A percentile compares a stretch with the other conserved stretches of the same genome.
phyloP scores from a whole-genome alignment of 2,888 invertebrate species.

The Leptodirus hochenwartii region DNA sequence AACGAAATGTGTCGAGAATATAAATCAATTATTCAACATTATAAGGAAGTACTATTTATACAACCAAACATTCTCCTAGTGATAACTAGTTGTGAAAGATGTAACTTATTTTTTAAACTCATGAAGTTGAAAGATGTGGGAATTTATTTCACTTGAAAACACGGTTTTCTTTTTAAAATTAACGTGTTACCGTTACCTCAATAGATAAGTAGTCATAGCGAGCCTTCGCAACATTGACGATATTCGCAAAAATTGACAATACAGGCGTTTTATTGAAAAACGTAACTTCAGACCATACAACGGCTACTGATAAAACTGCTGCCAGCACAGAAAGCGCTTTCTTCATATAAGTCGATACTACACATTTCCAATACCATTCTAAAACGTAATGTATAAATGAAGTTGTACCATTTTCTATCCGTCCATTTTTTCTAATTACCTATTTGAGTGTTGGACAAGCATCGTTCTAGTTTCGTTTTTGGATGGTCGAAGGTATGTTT shows the following conservation, averaged over 20 bases:
- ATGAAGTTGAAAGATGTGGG: no score
- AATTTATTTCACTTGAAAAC: no score
- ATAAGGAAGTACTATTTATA: no score
- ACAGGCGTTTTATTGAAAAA: slow-evolving; percentile 89
- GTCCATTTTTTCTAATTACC: slow-evolving; percentile 35
- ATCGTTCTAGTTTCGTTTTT: slow-evolving; percentile 35
- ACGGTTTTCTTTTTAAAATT: no score
- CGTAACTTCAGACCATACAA: slow-evolving; percentile 99
- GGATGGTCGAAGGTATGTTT: slow-evolving; percentile 53
- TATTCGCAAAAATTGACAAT: slow-evolving; percentile 89
- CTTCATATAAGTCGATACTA: slow-evolving; percentile 57
- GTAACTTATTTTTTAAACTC: no score
- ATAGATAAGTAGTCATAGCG: slow-evolving; percentile 87
- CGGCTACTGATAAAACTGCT: slow-evolving; percentile 65
- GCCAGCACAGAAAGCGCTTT: slow-evolving; percentile 54
- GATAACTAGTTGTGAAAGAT: no score
- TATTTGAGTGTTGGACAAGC: slow-evolving; percentile 46
- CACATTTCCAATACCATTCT: slow-evolving; percentile 98
- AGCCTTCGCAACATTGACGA: slow-evolving; percentile 62
- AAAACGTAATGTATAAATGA: slow-evolving; percentile 19
- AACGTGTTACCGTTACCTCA: no score
- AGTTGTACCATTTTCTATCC: no score
- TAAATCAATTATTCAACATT: no score
- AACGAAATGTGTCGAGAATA: no score
- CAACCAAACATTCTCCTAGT: no score